Conservation (phyloP, 2,888 invertebrate species). For the Callyntrura guangdongensis region DNA sequence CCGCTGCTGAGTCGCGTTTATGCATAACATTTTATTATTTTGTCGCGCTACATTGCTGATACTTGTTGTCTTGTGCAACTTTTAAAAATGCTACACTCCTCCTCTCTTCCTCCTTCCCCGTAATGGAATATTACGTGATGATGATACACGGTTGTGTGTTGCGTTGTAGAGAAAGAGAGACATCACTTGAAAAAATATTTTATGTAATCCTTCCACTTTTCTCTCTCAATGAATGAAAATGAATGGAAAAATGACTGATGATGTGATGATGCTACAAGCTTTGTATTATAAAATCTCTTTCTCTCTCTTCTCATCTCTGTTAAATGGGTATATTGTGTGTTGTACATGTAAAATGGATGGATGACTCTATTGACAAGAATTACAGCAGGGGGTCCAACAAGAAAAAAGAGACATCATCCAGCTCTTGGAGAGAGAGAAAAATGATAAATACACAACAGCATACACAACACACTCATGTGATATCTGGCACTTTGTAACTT, state of each 20-base stretch:
- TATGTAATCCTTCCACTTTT: slow-evolving; percentile 77
- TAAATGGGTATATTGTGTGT: slow-evolving; percentile 14
- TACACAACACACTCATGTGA: background rate
- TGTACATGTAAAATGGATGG: slow-evolving; percentile 66
- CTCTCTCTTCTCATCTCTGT: background rate
- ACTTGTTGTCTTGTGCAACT: background rate
- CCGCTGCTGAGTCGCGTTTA: background rate
- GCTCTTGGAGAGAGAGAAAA: slow-evolving; percentile 14
- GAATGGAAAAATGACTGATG: slow-evolving; percentile 60
- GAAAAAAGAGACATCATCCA: slow-evolving; percentile 66
- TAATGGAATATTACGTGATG: background rate
- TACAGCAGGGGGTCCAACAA: slow-evolving; percentile 74
- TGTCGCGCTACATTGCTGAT: too few species aligned
- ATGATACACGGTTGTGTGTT: background rate
- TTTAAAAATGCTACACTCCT: slow-evolving; percentile 25
- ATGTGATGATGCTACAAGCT: slow-evolving; percentile 30
- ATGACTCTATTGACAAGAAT: slow-evolving; percentile 78
- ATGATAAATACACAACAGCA: slow-evolving; percentile 16
- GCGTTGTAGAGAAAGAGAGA: slow-evolving; percentile 29
- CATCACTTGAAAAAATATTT: slow-evolving; percentile 65
- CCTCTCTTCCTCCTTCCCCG: slow-evolving; percentile 13
- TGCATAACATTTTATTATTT: background rate
- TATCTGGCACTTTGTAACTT: too few species aligned
- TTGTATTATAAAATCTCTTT: slow-evolving; percentile 30
- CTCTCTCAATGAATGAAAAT: slow-evolving; percentile 65